phyloP scores from a whole-genome alignment of 2,888 invertebrate species.

The Ariolimax columbianus region DNA sequence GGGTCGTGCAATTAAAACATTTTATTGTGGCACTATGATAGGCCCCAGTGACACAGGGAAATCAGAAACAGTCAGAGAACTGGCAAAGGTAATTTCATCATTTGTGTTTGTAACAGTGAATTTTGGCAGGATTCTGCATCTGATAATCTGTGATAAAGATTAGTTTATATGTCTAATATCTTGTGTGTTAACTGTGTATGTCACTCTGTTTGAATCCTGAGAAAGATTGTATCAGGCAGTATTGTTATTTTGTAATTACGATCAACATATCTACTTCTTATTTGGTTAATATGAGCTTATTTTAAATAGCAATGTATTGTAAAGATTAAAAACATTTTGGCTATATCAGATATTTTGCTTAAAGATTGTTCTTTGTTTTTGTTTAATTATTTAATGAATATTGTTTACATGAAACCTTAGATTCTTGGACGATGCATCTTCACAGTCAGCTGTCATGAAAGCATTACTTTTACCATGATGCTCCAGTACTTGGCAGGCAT shows the following conservation, averaged over 20 bases:
- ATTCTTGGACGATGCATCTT: conserved; percentile 73
- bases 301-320: too few relatives aligned
- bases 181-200: too few relatives aligned
- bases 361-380: too few relatives aligned
- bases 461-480: conserved; percentile 70
- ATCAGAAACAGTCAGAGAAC: conserved; percentile 74
- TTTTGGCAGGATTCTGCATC: not conserved
- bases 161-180: not conserved
- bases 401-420: conserved; percentile 59
- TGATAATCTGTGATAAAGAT: not conserved
- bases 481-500: conserved; percentile 75
- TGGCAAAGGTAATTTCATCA: conserved; percentile 67
- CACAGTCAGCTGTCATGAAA: conserved; percentile 71
- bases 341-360: too few relatives aligned
- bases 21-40: conserved; percentile 75
- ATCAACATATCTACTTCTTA: too few relatives aligned
- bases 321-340: too few relatives aligned
- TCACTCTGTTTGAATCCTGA: too few relatives aligned
- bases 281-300: too few relatives aligned
- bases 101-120: not conserved
- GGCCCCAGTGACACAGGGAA: conserved; percentile 76
- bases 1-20: conserved; percentile 73
- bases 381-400: too few relatives aligned
- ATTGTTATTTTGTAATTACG: too few relatives aligned
- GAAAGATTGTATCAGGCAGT: too few relatives aligned